Evolutionary conservation across 1,140 invertebrate species (phyloP), one percentile per base, ranked within the genome.

Genomic region (Pseudomyrmex dendroicus): DNA sequence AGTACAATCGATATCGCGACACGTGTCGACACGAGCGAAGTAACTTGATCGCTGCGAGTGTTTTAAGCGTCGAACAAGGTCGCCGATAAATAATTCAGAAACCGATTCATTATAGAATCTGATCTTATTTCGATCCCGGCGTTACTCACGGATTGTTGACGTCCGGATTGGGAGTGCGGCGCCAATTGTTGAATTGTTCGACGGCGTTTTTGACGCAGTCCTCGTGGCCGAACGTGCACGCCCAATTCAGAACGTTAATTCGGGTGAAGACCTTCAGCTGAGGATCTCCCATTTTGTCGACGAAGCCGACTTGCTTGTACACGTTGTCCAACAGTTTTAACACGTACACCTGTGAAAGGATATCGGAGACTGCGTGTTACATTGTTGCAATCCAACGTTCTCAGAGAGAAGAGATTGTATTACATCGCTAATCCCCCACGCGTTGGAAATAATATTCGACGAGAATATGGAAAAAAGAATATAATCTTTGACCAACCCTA

Each of bases 141-240:
- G 35, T 15, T 8, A 95, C 95, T 95, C 95, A 98, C 96, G 97
- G 97, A 92, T 97, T 97, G 84, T 96, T 95, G 2, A 93, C 91
- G 89, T 97, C 96, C 2, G 97, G 97, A 92, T 97, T 95, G 0
- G 96, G 95, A 2, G 93, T 94, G 20, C 94, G 92, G 17, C 96
- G 94, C 97, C 97, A 98, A 87, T 96, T 96, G 12, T 96, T 95
- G 86, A 97, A 98, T 76, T 96, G 95, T 1, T 94, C 92, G 0
- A 96, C 95, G 1, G 96, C 96, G 64, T 97, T 96, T 15, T 95
- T 92, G 2, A 97, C 93, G 90, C 97, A 98, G 85, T 96, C 95
- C 7, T 95, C 93, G 64, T 97, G 95, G 13, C 96, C 97, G 64
- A 97, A 94, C 54, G 95, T 95, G 77, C 97, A 98, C 1, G 96